Percentiles rank a stretch among this genome's conserved stretches.
These are phyloP conservation scores for Botia almorhae DNA, from an alignment of 2,797 vertebrate species.

Conservation along the genomic window DNA sequence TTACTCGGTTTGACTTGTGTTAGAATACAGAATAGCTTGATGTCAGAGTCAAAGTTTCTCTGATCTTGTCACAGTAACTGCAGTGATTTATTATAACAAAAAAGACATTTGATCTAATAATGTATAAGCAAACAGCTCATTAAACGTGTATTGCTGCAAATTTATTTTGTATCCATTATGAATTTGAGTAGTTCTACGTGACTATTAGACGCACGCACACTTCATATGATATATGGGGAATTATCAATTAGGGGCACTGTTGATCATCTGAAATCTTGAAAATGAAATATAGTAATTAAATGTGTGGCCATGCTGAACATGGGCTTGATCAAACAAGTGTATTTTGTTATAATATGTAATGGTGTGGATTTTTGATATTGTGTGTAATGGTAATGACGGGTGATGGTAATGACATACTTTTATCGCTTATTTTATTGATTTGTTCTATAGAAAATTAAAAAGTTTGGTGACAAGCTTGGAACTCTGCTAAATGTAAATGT, in stretches of 20 bases:
- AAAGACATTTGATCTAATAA: neutral
- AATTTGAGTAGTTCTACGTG: conserved; percentile 59
- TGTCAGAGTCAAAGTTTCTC: neutral
- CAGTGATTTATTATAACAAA: neutral
- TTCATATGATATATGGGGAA: neutral
- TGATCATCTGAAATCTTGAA: neutral
- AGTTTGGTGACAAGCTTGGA: neutral
- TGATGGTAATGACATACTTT: neutral
- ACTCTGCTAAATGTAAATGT: neutral
- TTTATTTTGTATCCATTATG: conserved; percentile 61
- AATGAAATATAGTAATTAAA: too few species aligned
- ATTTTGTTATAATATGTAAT: neutral
- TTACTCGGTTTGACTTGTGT: too few species aligned
- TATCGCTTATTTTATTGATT: neutral
- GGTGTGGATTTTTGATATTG: neutral
- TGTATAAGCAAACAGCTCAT: neutral
- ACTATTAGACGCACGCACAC: neutral
- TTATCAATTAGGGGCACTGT: neutral
- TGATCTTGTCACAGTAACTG: neutral
- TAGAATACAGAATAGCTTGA: neutral
- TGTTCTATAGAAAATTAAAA: neutral
- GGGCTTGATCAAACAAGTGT: neutral
- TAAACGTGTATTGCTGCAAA: neutral
- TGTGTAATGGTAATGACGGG: neutral
- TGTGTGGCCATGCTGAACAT: neutral